phyloP scores from a whole-genome alignment of 1,140 invertebrate genomes.

The Heliconius nattereri region DNA sequence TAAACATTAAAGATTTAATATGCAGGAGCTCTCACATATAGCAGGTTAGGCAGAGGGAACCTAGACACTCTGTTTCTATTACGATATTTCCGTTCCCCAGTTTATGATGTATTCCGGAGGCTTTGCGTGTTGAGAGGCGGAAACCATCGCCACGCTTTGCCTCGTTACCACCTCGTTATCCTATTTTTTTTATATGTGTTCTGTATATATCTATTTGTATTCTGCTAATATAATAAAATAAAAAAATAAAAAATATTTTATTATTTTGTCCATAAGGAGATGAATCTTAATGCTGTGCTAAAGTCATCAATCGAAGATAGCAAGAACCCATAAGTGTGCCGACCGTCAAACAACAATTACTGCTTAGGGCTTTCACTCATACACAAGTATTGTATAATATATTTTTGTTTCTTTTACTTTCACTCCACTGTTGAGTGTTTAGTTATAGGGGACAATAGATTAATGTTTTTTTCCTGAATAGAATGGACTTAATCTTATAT shows the following conservation, averaged over 20 bases:
- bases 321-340: not conserved
- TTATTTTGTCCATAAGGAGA: not conserved
- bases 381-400: constrained; percentile 14
- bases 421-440: constrained; percentile 19
- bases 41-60: no score
- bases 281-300: not conserved
- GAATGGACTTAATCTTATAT: not conserved
- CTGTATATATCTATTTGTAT: no score
- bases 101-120: no score
- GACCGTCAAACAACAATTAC: constrained; percentile 20
- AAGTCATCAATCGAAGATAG: constrained; percentile 5
- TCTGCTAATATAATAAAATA: no score
- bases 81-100: no score
- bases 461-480: constrained; percentile 4
- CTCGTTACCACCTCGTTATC: no score
- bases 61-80: no score
- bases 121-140: no score
- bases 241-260: not conserved
- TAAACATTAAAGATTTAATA: no score
- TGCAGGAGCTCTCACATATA: no score
- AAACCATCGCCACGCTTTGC: no score
- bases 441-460: not conserved
- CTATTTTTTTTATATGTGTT: no score
- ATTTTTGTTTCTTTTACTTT: constrained; percentile 30
- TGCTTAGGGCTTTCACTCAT: constrained; percentile 13